phyloP scores from a whole-genome alignment of 2,888 invertebrate genomes.

The Stenurella melanura region DNA sequence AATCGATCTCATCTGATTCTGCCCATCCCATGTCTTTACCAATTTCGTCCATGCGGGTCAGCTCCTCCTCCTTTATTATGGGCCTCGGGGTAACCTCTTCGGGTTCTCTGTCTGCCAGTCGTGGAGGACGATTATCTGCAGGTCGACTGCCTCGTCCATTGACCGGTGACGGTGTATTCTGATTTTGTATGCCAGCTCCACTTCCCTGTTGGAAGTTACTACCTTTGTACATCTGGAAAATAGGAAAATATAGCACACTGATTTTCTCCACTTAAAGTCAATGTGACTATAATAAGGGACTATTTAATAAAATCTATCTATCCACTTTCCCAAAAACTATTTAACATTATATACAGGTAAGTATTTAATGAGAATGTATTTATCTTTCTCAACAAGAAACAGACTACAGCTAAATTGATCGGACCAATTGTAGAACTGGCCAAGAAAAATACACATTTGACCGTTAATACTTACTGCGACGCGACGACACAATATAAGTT shows the following conservation, averaged over 20 bases:
- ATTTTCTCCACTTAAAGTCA: no score
- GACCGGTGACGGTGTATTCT: conserved; percentile 61
- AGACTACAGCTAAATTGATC: no score
- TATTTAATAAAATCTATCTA: no score
- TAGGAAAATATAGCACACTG: background rate
- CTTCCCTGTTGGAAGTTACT: conserved; percentile 62
- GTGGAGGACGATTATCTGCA: conserved; percentile 69
- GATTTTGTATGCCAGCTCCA: conserved; percentile 53
- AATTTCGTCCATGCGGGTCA: conserved; percentile 93
- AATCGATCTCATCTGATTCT: conserved; percentile 94
- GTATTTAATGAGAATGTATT: no score
- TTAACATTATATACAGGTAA: no score
- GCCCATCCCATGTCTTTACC: conserved; percentile 94
- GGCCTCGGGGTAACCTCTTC: conserved; percentile 81
- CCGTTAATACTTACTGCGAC: no score
- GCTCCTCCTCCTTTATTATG: conserved; percentile 94
- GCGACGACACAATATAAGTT: no score
- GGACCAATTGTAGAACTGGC: no score
- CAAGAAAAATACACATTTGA: no score
- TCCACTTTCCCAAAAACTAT: no score
- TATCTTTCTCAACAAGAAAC: no score
- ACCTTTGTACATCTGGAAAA: conserved; percentile 68
- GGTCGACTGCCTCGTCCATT: conserved; percentile 67
- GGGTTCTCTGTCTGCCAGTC: conserved; percentile 66
- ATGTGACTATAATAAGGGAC: no score